These are phyloP conservation scores for Drosophila lacteicornis DNA, from an alignment of 1,140 invertebrate species.

Conservation along the genomic window DNA sequence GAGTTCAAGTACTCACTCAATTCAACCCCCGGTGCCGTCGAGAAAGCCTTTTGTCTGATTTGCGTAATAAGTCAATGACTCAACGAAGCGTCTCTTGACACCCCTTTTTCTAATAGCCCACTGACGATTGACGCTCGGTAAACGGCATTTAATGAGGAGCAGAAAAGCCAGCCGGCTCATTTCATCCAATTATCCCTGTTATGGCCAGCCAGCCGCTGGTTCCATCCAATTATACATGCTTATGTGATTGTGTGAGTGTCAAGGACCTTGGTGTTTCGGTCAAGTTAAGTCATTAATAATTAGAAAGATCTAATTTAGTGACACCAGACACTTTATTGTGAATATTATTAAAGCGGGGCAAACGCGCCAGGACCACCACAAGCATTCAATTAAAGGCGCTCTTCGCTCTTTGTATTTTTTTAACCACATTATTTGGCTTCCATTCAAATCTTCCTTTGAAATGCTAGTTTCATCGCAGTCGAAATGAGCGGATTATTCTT, in stretches of 20 bases:
- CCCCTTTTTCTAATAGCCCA: slow-evolving; percentile 69
- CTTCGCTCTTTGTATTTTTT: slow-evolving; percentile 2
- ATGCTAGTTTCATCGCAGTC: slow-evolving; percentile 50
- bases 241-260: slow-evolving; percentile 33
- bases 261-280: slow-evolving; percentile 62
- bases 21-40: background rate
- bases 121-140: slow-evolving; percentile 67
- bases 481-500: slow-evolving; percentile 60
- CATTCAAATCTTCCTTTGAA: slow-evolving; percentile 37
- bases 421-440: slow-evolving; percentile 29
- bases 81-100: slow-evolving; percentile 24
- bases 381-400: slow-evolving; percentile 19
- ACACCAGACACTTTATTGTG: slow-evolving; percentile 17
- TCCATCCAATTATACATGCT: slow-evolving; percentile 27
- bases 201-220: slow-evolving; percentile 18
- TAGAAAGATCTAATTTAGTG: slow-evolving; percentile 35
- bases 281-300: slow-evolving; percentile 71
- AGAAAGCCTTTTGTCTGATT: slow-evolving; percentile 68
- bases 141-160: slow-evolving; percentile 53
- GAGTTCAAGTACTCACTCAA: slow-evolving; percentile 39
- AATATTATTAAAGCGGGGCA: slow-evolving; percentile 6
- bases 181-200: slow-evolving; percentile 68
- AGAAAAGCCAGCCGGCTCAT: slow-evolving; percentile 52
- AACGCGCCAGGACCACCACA: background rate
- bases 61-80: slow-evolving; percentile 77